Base-by-base conservation (phyloP, 2,113 vertebrate species). In the Actinemys pallida region DNA sequence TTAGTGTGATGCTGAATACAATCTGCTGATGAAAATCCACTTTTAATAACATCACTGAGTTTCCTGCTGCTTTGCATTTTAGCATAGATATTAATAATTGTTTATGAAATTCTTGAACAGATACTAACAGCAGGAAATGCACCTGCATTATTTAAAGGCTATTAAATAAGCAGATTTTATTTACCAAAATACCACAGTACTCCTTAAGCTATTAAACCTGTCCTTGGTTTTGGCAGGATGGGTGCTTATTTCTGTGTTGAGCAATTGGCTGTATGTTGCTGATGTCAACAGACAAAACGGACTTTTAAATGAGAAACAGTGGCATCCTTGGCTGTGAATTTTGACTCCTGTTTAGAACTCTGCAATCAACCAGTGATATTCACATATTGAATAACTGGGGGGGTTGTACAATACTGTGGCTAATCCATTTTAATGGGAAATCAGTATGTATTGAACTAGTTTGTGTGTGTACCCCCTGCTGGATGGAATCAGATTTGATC, bases 361-460 rank as follows among this genome's bases (percentile, higher is more conserved):
- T 90, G n/a, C 52, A 31, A 22, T 62, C 94, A 92, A 52, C 29
- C 54, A 82, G 65, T 1, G 16, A 80, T 3, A 2, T 78, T 5
- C 88, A 72, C 94, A 81, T 69, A 90, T 54, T 45, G 85, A 93
- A 90, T 59, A 89, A 93, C 92, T 93, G 86, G 42, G 85, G 62
- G 50, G 86, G 52, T 93, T 42, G 91, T 79, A 93, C 25, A 76
- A 13, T 47, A 93, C 84, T 91, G 35, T 65, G 88, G 88, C 87
- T 96, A 94, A 94, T 93, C 92, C 49, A 89, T 88, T 85, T 89
- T 94, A 75, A 0, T 7, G 83, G 89, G 89, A 95, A 94, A 95
- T 91, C 4, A 90, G 72, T 29, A 54, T 52, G 81, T 87, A 81
- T 1, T 53, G 59, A 89, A 13, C 52, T 2, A 0, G 65, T 89